Conservation (phyloP, 2,888 invertebrate species). For the Eristalis tenax region DNA sequence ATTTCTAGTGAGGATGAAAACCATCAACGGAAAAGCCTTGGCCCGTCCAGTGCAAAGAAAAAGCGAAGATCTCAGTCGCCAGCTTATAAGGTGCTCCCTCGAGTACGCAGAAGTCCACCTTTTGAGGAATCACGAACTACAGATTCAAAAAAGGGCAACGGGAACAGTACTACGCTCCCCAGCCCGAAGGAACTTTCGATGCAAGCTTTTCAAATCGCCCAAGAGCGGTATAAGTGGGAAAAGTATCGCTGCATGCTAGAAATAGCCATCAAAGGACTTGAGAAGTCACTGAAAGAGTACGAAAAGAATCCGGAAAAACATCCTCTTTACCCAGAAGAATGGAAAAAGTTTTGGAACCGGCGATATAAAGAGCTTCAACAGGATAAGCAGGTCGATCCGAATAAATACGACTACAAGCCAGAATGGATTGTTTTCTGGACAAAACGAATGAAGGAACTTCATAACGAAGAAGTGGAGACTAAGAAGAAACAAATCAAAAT, state of each 20-base stretch:
- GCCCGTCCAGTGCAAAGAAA: constrained; percentile 77
- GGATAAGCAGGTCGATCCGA: constrained; percentile 85
- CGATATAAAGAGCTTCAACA: constrained; percentile 90
- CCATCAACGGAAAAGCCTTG: constrained; percentile 67
- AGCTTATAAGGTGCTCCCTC: constrained; percentile 73
- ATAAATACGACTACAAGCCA: constrained; percentile 92
- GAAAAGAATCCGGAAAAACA: constrained; percentile 94
- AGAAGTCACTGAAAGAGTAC: constrained; percentile 87
- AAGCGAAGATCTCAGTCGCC: constrained; percentile 74
- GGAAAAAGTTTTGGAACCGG: constrained; percentile 94
- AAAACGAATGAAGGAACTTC: constrained; percentile 89
- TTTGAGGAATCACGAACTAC: constrained; percentile 57
- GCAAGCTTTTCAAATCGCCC: constrained; percentile 79
- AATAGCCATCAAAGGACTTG: constrained; percentile 82
- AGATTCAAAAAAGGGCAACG: constrained; percentile 36
- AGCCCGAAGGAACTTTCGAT: constrained; percentile 79
- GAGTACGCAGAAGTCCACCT: constrained; percentile 76
- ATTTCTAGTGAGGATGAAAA: constrained; percentile 78
- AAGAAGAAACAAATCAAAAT: constrained; percentile 87
- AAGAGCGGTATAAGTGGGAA: constrained; percentile 83
- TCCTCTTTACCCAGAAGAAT: constrained; percentile 92
- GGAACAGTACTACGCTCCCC: constrained; percentile 72
- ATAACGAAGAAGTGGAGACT: constrained; percentile 86
- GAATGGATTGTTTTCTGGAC: constrained; percentile 95
- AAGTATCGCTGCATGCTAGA: constrained; percentile 82